Base-by-base conservation (phyloP, 2,113 vertebrate species). In the Athene noctua region DNA sequence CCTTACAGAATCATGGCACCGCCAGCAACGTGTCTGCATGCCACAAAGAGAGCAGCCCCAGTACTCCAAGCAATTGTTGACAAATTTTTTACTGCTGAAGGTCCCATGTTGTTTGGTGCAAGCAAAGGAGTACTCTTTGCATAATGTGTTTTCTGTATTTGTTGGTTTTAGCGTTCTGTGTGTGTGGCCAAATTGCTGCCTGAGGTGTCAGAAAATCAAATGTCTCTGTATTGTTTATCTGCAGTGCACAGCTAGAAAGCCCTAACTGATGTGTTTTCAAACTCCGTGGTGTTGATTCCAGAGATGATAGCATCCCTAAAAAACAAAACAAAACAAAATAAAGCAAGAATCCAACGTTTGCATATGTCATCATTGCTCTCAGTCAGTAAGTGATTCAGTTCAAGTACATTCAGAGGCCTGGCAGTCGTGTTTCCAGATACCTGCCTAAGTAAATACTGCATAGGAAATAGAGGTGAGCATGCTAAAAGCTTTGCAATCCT, bases 11-110 rank as follows among this genome's bases (percentile, higher is more conserved):
- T 52, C 4, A 7, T 30, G 40, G 46, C 3, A 6, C 22, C 42
- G 34, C 52, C 34, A 32, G 40, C 40, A 25, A 10, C 0, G 0
- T 16, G 40, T 30, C 80, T 61, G 21, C 4, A 2, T 51, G 36
- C 52, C 20, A 11, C 6, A 9, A 22, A 65, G 38, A 30, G 32
- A 54, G 70, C 23, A 79, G 47, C 27, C 27, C 11, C 27, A 11
- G 54, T n/a, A 7, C 36, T 58, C 22, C 20, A 25, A 34, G 44
- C 7, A 17, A 4, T 13, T n/a, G 42, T 8, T 70, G 44, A 55
- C 32, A 25, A n/a, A 38, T 68, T 49, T 58, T 68, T 80, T 77
- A 6, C 74, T 40, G 59, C 40, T 32, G 65, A 49, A 55, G 49
- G 71, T 65, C 59, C 57, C 25, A 2, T 11, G 38, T 68, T 57